Evolutionary conservation across 2,888 invertebrate genomes (phyloP).

Genomic region (Chaetogeoica ovagalla): DNA sequence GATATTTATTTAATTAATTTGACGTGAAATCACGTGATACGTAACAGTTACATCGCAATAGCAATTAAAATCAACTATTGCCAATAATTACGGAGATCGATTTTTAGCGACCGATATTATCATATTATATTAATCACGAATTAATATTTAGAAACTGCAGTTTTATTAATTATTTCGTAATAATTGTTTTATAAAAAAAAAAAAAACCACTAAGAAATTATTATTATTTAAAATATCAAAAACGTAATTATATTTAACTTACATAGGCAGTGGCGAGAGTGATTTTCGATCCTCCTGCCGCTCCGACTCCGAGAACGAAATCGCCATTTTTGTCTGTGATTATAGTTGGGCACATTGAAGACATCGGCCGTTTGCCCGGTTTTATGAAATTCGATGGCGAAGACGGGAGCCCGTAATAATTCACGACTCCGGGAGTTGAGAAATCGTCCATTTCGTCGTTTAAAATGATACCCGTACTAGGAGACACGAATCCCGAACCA

Average conservation of each 20-base stretch:
- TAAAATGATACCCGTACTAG: slow-evolving; percentile 83
- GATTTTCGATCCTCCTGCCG: slow-evolving; percentile 65
- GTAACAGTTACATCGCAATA: too few relatives aligned
- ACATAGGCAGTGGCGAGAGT: slow-evolving; percentile 62
- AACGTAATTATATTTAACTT: slow-evolving; percentile 37
- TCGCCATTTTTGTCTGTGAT: slow-evolving; percentile 66
- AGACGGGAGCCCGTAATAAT: slow-evolving; percentile 73
- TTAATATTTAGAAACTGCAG: too few relatives aligned
- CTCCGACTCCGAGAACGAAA: slow-evolving; percentile 62
- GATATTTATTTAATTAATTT: too few relatives aligned
- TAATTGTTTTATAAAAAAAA: too few relatives aligned
- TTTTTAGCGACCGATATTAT: too few relatives aligned
- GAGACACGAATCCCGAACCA: slow-evolving; percentile 65
- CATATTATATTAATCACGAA: too few relatives aligned
- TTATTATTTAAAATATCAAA: too few relatives aligned
- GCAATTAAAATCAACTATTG: too few relatives aligned
- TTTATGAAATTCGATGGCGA: slow-evolving; percentile 79
- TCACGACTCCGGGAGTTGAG: slow-evolving; percentile 73
- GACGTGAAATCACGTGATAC: too few relatives aligned
- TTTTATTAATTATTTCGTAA: too few relatives aligned
- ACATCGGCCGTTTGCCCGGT: slow-evolving; percentile 80
- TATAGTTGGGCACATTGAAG: slow-evolving; percentile 84
- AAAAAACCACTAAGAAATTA: too few relatives aligned
- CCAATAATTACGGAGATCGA: too few relatives aligned
- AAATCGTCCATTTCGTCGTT: slow-evolving; percentile 98